Percentiles rank a stretch among this genome's conserved stretches.
These are phyloP conservation scores for Orchesella cincta DNA, from an alignment of 1,140 invertebrate species.

Conservation along the genomic window DNA sequence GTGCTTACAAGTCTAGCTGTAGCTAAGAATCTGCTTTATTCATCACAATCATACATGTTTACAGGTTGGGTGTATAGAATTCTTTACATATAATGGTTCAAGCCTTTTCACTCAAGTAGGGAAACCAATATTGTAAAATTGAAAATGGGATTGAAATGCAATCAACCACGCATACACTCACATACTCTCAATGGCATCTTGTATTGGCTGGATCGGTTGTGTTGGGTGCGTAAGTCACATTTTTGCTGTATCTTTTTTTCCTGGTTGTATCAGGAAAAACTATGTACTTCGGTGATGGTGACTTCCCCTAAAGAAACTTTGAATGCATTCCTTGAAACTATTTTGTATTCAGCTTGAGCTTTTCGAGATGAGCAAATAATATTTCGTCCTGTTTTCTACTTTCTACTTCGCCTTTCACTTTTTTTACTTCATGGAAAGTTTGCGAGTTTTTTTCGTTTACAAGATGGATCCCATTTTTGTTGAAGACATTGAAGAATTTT, in stretches of 20 bases:
- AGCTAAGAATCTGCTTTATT: no score
- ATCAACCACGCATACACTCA: not conserved
- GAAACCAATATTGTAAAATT: not conserved
- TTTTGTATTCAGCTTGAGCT: conserved; percentile 16
- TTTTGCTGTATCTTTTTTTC: not conserved
- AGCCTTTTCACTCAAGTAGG: no score
- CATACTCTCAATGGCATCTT: not conserved
- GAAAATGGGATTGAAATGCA: conserved; percentile 11
- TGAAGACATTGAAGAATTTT: not conserved
- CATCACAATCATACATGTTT: no score
- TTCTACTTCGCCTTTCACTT: not conserved
- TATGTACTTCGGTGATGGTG: not conserved
- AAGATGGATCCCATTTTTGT: not conserved
- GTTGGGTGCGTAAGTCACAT: not conserved
- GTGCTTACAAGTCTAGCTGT: no score
- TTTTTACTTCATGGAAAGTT: not conserved
- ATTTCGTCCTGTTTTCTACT: conserved; percentile 1
- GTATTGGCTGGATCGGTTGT: not conserved
- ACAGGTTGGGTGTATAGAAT: no score
- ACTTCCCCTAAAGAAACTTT: not conserved
- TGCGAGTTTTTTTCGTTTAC: not conserved
- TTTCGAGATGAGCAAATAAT: conserved; percentile 17
- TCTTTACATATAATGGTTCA: no score
- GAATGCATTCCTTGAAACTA: conserved; percentile 26
- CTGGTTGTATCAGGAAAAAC: not conserved